phyloP scores from a whole-genome alignment of 1,140 invertebrate genomes.

The Babylonia areolata region DNA sequence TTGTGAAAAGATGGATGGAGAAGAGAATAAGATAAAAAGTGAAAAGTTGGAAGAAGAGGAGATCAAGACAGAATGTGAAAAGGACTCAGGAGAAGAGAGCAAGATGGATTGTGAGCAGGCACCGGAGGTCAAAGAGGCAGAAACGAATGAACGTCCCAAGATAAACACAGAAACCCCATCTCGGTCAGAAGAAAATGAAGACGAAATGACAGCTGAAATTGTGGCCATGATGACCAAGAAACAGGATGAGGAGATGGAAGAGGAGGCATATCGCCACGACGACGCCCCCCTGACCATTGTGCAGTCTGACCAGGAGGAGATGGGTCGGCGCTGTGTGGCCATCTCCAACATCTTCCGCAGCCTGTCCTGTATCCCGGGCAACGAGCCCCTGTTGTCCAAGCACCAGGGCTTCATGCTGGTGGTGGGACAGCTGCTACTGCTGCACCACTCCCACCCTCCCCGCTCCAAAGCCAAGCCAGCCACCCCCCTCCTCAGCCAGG shows the following conservation, averaged over 20 bases:
- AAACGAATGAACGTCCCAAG: slow-evolving; percentile 40
- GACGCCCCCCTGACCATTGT: slow-evolving; percentile 91
- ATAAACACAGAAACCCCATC: background rate
- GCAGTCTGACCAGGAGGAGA: slow-evolving; percentile 89
- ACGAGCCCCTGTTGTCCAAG: slow-evolving; percentile 94
- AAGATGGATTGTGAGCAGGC: background rate
- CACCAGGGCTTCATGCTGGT: slow-evolving; percentile 90
- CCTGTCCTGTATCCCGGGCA: slow-evolving; percentile 97
- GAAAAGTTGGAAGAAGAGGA: background rate
- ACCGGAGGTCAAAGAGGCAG: slow-evolving; percentile 17
- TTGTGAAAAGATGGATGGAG: background rate
- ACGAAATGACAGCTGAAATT: slow-evolving; percentile 34
- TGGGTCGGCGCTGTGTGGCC: slow-evolving; percentile 91
- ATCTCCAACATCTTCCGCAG: slow-evolving; percentile 94
- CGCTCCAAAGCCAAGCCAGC: slow-evolving; percentile 53
- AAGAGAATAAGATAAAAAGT: background rate
- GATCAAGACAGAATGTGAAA: background rate
- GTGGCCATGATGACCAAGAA: slow-evolving; percentile 35
- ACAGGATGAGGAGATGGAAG: slow-evolving; percentile 59
- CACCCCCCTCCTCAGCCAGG: slow-evolving; percentile 53
- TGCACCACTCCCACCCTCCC: slow-evolving; percentile 73
- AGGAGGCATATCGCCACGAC: slow-evolving; percentile 92
- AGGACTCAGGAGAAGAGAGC: slow-evolving; percentile 1
- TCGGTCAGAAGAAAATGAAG: background rate
- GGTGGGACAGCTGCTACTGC: slow-evolving; percentile 86